Evolutionary conservation across 2,888 invertebrate species (phyloP).

Genomic region (Unio pictorum): DNA sequence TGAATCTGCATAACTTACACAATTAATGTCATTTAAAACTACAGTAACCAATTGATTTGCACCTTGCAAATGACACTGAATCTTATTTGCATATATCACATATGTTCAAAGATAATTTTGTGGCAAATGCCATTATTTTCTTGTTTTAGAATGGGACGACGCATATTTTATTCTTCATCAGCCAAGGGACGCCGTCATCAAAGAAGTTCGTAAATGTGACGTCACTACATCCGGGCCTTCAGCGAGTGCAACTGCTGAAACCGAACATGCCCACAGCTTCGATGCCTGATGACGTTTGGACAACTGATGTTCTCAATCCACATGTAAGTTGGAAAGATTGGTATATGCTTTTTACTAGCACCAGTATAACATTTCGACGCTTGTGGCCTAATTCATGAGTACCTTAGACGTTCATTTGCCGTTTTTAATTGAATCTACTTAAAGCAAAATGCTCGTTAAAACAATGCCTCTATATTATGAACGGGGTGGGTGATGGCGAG

Average conservation of each 20-base stretch:
- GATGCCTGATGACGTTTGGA: constrained; percentile 60
- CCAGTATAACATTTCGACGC: no score
- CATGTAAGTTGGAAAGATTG: constrained; percentile 41
- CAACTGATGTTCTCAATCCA: constrained; percentile 63
- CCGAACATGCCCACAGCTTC: constrained; percentile 54
- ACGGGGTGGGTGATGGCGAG: no score
- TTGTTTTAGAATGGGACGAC: constrained; percentile 71
- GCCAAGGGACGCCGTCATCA: constrained; percentile 16
- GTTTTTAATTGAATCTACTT: no score
- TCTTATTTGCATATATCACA: not conserved
- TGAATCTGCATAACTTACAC: no score
- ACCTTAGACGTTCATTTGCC: no score
- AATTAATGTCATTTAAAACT: no score
- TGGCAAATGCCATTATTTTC: not conserved
- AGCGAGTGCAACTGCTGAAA: constrained; percentile 66
- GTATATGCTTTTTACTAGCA: no score
- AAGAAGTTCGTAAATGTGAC: constrained; percentile 39
- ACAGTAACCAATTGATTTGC: no score
- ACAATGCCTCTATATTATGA: no score
- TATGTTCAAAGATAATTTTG: not conserved
- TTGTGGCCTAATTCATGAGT: no score
- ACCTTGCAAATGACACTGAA: no score
- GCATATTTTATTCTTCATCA: constrained; percentile 66
- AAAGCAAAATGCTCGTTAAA: no score
- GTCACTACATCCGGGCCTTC: constrained; percentile 39